These are phyloP conservation scores for Alouatta palliata DNA, from an alignment of 2,113 vertebrate species.

Conservation along the genomic window DNA sequence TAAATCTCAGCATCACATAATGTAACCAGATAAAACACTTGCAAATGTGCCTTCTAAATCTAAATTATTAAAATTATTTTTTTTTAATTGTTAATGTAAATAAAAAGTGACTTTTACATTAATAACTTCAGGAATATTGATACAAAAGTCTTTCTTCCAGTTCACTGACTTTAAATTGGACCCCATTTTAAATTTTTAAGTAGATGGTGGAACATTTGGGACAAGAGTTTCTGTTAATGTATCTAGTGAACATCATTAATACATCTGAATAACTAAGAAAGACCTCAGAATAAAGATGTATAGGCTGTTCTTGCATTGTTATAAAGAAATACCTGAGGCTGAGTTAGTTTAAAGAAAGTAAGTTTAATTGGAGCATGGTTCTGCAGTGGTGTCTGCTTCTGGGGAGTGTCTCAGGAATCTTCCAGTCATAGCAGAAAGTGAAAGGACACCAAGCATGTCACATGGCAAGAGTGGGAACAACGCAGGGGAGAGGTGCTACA, in stretches of 20 bases:
- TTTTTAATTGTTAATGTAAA: neutral
- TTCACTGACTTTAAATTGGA: neutral
- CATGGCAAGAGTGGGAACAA: no score
- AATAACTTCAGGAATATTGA: neutral
- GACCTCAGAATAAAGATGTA: neutral
- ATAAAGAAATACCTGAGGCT: no score
- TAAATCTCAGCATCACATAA: no score
- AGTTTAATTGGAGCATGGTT: no score
- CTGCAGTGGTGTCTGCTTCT: no score
- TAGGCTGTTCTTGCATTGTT: no score
- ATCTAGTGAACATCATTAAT: neutral
- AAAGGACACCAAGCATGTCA: no score
- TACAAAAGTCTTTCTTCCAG: neutral
- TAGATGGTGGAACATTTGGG: neutral
- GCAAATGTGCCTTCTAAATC: no score
- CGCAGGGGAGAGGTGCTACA: no score
- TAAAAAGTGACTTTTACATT: neutral
- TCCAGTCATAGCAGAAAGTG: rapidly evolving
- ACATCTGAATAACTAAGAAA: slow-evolving; percentile 14
- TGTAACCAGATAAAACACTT: no score
- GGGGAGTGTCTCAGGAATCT: no score
- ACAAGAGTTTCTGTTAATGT: neutral
- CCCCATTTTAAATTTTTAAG: slow-evolving; percentile 35
- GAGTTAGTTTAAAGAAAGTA: no score
- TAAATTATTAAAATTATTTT: neutral